Percentiles rank a stretch among this genome's conserved stretches.
Conservation (phyloP, 2,797 vertebrate species). For the Apogon talboti region DNA sequence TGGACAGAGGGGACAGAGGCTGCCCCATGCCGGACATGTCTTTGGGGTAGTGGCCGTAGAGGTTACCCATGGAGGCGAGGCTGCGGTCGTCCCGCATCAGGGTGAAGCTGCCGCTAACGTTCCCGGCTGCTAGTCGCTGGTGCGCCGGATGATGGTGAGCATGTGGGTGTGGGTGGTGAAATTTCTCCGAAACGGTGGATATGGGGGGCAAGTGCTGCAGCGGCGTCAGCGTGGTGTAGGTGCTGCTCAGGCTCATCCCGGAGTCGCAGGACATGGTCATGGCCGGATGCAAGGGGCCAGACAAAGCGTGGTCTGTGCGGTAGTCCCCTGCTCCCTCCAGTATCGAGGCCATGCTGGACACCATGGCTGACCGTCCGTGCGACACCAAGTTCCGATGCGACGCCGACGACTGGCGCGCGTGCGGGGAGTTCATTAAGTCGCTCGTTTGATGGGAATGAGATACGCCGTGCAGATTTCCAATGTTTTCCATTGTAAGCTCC, state of each 20-base stretch:
- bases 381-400: conserved; percentile 93
- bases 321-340: conserved; percentile 92
- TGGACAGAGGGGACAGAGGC: conserved; percentile 91
- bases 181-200: conserved; percentile 95
- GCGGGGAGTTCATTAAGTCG: conserved; percentile 92
- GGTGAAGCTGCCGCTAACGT: conserved; percentile 95
- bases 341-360: conserved; percentile 95
- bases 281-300: conserved; percentile 90
- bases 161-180: conserved; percentile 89
- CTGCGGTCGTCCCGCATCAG: conserved; percentile 95
- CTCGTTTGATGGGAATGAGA: conserved; percentile 91
- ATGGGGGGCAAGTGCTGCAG: conserved; percentile 96
- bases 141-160: conserved; percentile 88
- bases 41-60: conserved; percentile 96
- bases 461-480: conserved; percentile 93
- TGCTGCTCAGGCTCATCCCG: conserved; percentile 93
- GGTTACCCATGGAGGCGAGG: conserved; percentile 93
- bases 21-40: conserved; percentile 95
- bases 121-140: conserved; percentile 90
- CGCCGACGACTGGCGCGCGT: conserved; percentile 87
- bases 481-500: conserved; percentile 97
- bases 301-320: conserved; percentile 87
- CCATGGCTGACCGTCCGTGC: conserved; percentile 93
- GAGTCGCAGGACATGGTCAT: conserved; percentile 98
- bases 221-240: conserved; percentile 95